phyloP scores from a whole-genome alignment of 2,113 vertebrate genomes.

The Syrrhaptes paradoxus region DNA sequence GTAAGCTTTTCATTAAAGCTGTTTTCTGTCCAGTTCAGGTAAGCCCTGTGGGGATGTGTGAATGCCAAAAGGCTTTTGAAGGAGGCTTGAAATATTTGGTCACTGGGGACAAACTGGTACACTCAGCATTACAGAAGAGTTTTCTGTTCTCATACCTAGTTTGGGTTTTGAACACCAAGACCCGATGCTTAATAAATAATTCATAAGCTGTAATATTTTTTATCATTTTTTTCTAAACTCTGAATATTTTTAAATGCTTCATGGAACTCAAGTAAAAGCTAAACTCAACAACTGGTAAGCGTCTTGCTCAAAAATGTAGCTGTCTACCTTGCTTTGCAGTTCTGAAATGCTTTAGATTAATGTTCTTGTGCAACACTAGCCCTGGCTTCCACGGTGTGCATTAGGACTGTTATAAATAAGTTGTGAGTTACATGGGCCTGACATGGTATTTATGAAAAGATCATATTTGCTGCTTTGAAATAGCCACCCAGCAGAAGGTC shows the following conservation, averaged over 20 bases:
- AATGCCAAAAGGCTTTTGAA: neutral
- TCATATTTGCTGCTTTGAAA: conserved; percentile 52
- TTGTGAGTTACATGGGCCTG: neutral
- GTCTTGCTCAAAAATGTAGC: neutral
- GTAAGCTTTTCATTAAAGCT: neutral
- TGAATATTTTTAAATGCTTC: neutral
- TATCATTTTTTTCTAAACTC: neutral
- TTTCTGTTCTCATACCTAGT: neutral
- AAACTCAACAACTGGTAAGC: neutral
- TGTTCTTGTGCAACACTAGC: conserved; percentile 21
- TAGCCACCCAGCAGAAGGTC: conserved; percentile 7
- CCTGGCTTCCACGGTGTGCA: neutral
- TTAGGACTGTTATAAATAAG: conserved; percentile 44
- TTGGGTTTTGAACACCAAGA: neutral
- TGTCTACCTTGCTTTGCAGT: neutral
- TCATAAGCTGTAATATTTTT: neutral
- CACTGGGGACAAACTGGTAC: neutral
- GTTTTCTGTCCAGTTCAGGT: neutral
- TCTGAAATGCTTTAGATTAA: conserved; percentile 25
- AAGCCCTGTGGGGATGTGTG: neutral
- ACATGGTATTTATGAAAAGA: conserved; percentile 58
- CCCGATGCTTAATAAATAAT: neutral
- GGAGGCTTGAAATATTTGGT: neutral
- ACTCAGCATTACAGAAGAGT: neutral
- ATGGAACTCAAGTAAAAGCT: neutral